Percentiles rank a stretch among this genome's conserved stretches.
Evolutionary conservation across 2,888 invertebrate genomes (phyloP).

Genomic region (Lumbricus terrestris): DNA sequence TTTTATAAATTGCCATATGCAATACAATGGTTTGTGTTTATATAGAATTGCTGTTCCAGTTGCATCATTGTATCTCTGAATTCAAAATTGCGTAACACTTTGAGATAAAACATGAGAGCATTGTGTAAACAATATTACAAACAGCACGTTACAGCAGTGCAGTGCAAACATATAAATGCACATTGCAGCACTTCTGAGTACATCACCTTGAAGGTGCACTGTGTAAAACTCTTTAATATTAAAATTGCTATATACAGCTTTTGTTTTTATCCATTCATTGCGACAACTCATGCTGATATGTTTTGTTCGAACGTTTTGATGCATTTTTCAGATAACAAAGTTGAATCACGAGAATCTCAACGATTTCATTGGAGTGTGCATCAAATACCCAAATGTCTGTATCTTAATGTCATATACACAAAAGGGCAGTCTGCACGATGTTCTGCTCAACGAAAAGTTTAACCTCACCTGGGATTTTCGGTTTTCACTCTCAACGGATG

Average conservation of each 20-base stretch:
- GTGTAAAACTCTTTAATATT: too few species aligned
- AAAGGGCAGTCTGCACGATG: conserved; percentile 4
- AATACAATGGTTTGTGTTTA: too few species aligned
- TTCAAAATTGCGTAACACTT: too few species aligned
- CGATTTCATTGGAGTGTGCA: conserved; percentile 27
- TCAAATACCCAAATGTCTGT: conserved; percentile 8
- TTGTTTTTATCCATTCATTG: too few species aligned
- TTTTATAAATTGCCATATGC: too few species aligned
- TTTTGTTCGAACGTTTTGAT: neutral
- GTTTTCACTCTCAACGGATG: neutral
- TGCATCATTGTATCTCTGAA: too few species aligned
- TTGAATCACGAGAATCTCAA: conserved; percentile 31
- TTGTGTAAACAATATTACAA: too few species aligned
- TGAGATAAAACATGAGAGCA: too few species aligned
- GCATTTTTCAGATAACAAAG: conserved; percentile 22
- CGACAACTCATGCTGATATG: neutral
- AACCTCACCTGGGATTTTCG: conserved; percentile 11
- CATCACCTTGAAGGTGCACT: too few species aligned
- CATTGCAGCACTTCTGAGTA: too few species aligned
- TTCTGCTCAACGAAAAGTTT: conserved; percentile 12
- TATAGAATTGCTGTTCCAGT: too few species aligned
- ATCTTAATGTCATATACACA: conserved; percentile 16
- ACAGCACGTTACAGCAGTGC: neutral
- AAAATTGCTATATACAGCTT: neutral
- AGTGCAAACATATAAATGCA: neutral